Evolutionary conservation across 2,797 vertebrate genomes (phyloP).

Genomic region (Enoplosus armatus): DNA sequence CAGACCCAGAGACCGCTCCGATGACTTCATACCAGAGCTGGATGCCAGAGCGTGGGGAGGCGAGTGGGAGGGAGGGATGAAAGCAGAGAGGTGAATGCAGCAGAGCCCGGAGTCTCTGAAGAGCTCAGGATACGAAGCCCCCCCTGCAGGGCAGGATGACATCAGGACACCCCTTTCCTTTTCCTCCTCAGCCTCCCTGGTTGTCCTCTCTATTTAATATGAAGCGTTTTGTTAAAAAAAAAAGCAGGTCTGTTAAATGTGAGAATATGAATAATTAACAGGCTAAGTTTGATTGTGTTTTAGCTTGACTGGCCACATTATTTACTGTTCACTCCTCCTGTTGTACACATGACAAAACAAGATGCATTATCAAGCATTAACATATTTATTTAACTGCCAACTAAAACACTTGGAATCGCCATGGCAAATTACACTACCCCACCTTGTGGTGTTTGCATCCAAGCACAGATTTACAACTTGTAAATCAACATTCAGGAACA

Average conservation of each 20-base stretch:
- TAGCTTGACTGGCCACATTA: constrained; percentile 29
- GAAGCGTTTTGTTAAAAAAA: constrained; percentile 31
- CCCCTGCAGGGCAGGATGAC: constrained; percentile 29
- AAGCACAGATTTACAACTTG: constrained; percentile 76
- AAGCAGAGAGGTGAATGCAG: constrained; percentile 55
- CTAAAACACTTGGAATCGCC: constrained; percentile 57
- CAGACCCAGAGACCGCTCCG: constrained; percentile 43
- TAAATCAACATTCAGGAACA: constrained; percentile 74
- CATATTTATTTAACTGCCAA: constrained; percentile 56
- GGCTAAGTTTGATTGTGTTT: constrained; percentile 22
- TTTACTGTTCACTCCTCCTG: constrained; percentile 18
- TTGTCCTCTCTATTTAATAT: constrained; percentile 41
- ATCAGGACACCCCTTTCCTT: constrained; percentile 44
- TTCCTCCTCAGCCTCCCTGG: constrained; percentile 10
- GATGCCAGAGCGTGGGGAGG: constrained; percentile 68
- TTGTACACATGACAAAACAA: constrained; percentile 49
- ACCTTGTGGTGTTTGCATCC: constrained; percentile 80
- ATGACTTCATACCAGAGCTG: constrained; percentile 76
- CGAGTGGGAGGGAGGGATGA: constrained; percentile 36
- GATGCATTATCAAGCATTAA: constrained; percentile 43
- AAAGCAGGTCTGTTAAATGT: constrained; percentile 31
- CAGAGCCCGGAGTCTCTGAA: constrained; percentile 32
- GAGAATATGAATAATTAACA: constrained; percentile 40
- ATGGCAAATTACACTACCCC: constrained; percentile 80
- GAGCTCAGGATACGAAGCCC: constrained; percentile 30